Evolutionary conservation across 2,888 invertebrate genomes (phyloP).

Genomic region (Netelia fuscicornis): DNA sequence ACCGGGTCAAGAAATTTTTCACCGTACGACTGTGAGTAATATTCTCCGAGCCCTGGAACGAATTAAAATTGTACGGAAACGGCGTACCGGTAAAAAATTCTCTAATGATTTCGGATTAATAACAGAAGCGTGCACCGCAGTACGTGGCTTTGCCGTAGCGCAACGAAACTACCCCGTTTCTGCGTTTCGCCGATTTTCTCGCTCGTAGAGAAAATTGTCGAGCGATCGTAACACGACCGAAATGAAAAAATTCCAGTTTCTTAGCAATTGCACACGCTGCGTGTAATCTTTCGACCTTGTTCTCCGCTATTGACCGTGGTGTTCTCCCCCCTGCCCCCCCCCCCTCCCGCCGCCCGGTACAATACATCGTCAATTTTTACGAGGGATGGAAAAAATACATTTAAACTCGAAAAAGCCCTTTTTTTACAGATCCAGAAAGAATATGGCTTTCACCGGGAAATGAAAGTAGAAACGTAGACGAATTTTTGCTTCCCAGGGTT

Average conservation of each 20-base stretch:
- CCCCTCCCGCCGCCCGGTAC: too few species aligned
- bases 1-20: not conserved
- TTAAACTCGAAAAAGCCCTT: slow-evolving; percentile 38
- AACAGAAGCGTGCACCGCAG: not conserved
- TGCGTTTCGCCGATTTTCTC: not conserved
- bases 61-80: slow-evolving; percentile 16
- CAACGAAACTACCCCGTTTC: not conserved
- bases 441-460: slow-evolving; percentile 40
- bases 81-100: slow-evolving; percentile 1
- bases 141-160: not conserved
- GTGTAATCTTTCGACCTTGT: not conserved
- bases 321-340: too few species aligned
- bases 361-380: not conserved
- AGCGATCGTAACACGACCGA: not conserved
- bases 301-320: not conserved
- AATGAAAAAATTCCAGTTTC: slow-evolving; percentile 35
- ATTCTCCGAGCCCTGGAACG: not conserved
- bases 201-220: not conserved
- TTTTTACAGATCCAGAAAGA: slow-evolving; percentile 23
- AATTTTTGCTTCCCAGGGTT: not conserved
- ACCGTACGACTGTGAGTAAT: not conserved
- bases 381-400: slow-evolving; percentile 6
- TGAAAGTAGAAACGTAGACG: slow-evolving; percentile 7
- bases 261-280: not conserved
- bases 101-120: slow-evolving; percentile 19